These are phyloP conservation scores for Caenorhabditis wallacei DNA, from an alignment of 2,888 invertebrate genomes.

Conservation along the genomic window DNA sequence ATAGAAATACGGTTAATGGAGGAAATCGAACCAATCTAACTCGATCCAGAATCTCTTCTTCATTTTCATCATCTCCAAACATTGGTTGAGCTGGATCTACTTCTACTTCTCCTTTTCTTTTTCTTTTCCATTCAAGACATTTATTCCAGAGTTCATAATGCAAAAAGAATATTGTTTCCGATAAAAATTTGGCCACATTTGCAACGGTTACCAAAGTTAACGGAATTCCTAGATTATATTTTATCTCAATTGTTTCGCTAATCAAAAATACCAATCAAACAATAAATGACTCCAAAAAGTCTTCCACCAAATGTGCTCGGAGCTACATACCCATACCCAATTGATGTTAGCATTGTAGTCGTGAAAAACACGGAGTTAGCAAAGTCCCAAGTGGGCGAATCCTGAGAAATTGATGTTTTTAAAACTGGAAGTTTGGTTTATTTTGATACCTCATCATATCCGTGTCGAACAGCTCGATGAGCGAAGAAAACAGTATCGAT, in stretches of 20 bases:
- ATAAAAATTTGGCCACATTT: slow-evolving; percentile 81
- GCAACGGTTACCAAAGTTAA: slow-evolving; percentile 80
- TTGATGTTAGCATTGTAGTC: slow-evolving; percentile 77
- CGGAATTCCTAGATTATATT: slow-evolving; percentile 69
- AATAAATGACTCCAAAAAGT: slow-evolving; percentile 92
- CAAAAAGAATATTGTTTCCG: slow-evolving; percentile 79
- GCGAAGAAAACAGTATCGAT: slow-evolving; percentile 80
- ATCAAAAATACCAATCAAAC: slow-evolving; percentile 86
- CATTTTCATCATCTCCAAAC: slow-evolving; percentile 81
- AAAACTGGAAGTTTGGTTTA: no score
- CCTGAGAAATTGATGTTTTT: slow-evolving; percentile 26
- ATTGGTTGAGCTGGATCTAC: slow-evolving; percentile 69
- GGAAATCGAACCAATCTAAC: slow-evolving; percentile 81
- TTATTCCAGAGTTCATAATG: slow-evolving; percentile 81
- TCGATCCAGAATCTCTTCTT: slow-evolving; percentile 81
- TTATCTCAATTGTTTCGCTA: no score
- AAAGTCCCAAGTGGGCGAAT: slow-evolving; percentile 77
- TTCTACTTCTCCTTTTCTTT: slow-evolving; percentile 63
- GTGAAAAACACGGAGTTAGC: slow-evolving; percentile 76
- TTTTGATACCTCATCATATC: slow-evolving; percentile 76
- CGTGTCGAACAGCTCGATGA: slow-evolving; percentile 79
- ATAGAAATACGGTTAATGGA: slow-evolving; percentile 79
- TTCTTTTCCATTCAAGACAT: slow-evolving; percentile 77
- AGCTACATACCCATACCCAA: slow-evolving; percentile 81
- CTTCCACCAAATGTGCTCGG: slow-evolving; percentile 86